Conservation (phyloP, 1,140 invertebrate species). For the Nomia melanderi region DNA sequence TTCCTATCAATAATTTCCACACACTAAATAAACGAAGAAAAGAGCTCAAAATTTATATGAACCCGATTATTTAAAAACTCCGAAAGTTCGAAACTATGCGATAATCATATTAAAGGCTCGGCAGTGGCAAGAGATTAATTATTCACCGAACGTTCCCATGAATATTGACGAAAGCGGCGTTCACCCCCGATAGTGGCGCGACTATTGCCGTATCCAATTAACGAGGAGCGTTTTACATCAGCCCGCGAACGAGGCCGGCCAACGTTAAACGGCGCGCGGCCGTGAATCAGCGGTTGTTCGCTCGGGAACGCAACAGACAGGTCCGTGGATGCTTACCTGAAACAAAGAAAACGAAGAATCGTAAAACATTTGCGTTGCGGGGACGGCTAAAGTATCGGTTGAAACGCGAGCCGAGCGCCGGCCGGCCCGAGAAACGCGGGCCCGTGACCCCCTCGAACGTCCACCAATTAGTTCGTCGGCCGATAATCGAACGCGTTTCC, state of each 20-base stretch:
- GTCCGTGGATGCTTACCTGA: constrained; percentile 33
- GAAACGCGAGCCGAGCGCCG: too few species aligned
- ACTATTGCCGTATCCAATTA: not conserved
- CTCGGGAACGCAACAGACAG: too few species aligned
- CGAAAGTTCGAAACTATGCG: too few species aligned
- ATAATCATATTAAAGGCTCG: too few species aligned
- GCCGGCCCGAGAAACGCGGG: not conserved
- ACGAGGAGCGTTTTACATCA: not conserved
- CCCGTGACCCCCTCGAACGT: not conserved
- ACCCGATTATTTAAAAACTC: too few species aligned
- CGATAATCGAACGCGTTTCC: constrained; percentile 5
- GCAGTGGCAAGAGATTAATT: too few species aligned
- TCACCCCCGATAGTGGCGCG: not conserved
- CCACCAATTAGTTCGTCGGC: not conserved
- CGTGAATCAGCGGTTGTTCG: not conserved
- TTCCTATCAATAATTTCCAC: too few species aligned
- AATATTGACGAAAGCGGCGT: not conserved
- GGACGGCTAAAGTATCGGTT: not conserved
- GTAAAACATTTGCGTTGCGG: not conserved
- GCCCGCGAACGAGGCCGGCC: too few species aligned
- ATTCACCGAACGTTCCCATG: not conserved
- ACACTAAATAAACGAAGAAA: too few species aligned
- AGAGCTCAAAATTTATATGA: too few species aligned
- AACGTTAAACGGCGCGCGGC: not conserved
- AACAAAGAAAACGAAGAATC: constrained; percentile 16